Percentiles rank a stretch among this genome's conserved stretches.
phyloP scores from a whole-genome alignment of 2,888 invertebrate species.

The Geotrupes spiniger region DNA sequence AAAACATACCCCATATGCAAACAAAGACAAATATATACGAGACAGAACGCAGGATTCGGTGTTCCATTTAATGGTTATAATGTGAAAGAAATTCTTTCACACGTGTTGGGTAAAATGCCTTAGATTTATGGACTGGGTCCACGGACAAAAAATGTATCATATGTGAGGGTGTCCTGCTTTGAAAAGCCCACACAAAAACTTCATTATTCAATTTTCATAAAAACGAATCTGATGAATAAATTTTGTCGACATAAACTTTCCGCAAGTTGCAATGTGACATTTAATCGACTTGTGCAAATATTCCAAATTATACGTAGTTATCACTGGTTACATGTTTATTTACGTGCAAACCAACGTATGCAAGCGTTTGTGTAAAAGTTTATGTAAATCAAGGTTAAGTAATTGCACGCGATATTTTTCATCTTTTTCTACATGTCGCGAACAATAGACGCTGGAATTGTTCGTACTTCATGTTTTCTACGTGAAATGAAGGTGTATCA shows the following conservation, averaged over 20 bases:
- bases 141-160: neutral
- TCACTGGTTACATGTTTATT: slow-evolving; percentile 7
- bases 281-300: too few relatives aligned
- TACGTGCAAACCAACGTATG: neutral
- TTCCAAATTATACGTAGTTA: neutral
- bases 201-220: too few relatives aligned
- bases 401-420: neutral
- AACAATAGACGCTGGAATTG: too few relatives aligned
- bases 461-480: too few relatives aligned
- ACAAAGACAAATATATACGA: neutral
- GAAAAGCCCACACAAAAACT: too few relatives aligned
- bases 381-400: slow-evolving; percentile 5
- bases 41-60: neutral
- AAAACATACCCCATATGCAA: too few relatives aligned
- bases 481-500: slow-evolving; percentile 12
- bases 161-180: too few relatives aligned
- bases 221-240: too few relatives aligned
- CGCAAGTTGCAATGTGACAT: too few relatives aligned
- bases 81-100: slow-evolving; percentile 5
- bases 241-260: too few relatives aligned
- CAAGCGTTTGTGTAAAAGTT: neutral
- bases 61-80: slow-evolving; percentile 1
- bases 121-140: slow-evolving; percentile 2
- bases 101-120: slow-evolving; percentile 1
- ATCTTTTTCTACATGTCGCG: neutral